These are phyloP conservation scores for Sardinella longiceps DNA, from an alignment of 2,797 vertebrate genomes.

Conservation along the genomic window DNA sequence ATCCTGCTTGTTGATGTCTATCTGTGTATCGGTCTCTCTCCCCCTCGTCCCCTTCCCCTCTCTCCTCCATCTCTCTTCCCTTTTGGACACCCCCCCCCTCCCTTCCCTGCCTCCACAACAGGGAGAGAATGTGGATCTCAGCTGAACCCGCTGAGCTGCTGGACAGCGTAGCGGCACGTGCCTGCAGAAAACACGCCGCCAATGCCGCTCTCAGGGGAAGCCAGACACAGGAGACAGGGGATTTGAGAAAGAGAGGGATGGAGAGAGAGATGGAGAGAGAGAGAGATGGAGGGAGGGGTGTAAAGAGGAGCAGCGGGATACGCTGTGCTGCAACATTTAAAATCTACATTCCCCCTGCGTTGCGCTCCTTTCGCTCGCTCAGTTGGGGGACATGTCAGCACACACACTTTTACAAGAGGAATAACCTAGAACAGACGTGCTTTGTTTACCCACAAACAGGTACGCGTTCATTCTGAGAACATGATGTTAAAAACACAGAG, in stretches of 20 bases:
- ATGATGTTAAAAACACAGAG: neutral
- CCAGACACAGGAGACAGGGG: neutral
- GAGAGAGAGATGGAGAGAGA: neutral
- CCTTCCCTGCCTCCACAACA: neutral
- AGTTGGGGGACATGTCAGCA: neutral
- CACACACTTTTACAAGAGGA: neutral
- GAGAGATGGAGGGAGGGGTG: neutral
- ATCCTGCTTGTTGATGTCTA: slow-evolving; percentile 43
- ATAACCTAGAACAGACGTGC: neutral
- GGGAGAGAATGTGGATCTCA: neutral
- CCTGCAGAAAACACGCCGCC: slow-evolving; percentile 2
- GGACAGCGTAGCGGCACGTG: slow-evolving; percentile 3
- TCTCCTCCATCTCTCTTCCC: neutral
- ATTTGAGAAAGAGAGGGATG: neutral
- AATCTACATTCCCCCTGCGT: neutral
- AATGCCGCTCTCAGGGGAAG: neutral
- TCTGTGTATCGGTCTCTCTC: neutral
- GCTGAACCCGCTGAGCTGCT: slow-evolving; percentile 13
- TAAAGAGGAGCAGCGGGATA: neutral
- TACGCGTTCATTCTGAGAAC: neutral
- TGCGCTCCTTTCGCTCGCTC: neutral
- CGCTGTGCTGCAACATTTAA: neutral
- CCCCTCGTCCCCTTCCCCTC: neutral
- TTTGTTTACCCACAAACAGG: neutral
- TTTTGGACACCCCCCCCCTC: neutral